A percentile compares a stretch with the other conserved stretches of the same genome.
phyloP scores from a whole-genome alignment of 1,140 invertebrate genomes.

The Drosophila athabasca region DNA sequence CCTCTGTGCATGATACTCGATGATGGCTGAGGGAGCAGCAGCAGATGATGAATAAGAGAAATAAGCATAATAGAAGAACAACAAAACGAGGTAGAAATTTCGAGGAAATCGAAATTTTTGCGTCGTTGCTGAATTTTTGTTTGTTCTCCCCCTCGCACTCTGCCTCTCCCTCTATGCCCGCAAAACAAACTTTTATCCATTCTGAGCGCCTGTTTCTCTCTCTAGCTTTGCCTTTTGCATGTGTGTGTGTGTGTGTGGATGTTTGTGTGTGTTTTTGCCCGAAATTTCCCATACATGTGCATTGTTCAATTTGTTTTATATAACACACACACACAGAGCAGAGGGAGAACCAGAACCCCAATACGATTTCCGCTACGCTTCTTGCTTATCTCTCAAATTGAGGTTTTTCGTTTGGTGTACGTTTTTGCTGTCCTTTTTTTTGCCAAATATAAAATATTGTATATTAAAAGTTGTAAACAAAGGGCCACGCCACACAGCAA shows the following conservation, averaged over 20 bases:
- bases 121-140: constrained; percentile 70
- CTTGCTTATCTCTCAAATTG: constrained; percentile 67
- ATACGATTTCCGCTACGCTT: constrained; percentile 66
- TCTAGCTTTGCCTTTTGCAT: constrained; percentile 7
- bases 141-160: constrained; percentile 19
- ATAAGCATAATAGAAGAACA: constrained; percentile 70
- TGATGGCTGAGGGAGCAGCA: constrained; percentile 41
- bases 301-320: constrained; percentile 71
- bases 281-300: constrained; percentile 30
- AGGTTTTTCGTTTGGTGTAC: constrained; percentile 14
- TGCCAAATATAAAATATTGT: constrained; percentile 19
- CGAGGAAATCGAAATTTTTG: constrained; percentile 78
- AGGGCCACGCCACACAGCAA: constrained; percentile 39
- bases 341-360: constrained; percentile 46
- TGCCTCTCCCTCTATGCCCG: not conserved
- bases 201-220: constrained; percentile 42
- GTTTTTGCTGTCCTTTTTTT: constrained; percentile 8
- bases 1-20: constrained; percentile 13
- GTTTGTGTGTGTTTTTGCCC: constrained; percentile 23
- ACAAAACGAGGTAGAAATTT: constrained; percentile 64
- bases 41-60: constrained; percentile 28
- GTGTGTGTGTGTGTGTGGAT: constrained; percentile 24
- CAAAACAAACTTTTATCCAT: constrained; percentile 48
- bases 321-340: constrained; percentile 45
- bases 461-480: constrained; percentile 62